Base-by-base conservation (phyloP, 2,113 vertebrate species). In the human region DNA sequence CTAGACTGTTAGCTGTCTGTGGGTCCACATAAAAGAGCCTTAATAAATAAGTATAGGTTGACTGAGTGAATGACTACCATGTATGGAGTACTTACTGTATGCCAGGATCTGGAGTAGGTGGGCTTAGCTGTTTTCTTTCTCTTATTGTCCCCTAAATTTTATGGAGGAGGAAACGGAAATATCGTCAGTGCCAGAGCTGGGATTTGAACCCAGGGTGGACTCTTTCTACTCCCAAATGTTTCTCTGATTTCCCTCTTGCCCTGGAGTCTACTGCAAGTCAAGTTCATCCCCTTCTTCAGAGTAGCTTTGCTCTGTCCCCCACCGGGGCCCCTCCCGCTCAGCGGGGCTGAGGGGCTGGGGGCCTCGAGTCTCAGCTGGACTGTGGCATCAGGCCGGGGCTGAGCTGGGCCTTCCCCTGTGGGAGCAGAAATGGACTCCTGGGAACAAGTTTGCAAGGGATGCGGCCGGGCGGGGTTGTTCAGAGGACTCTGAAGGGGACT, bases 21-120 rank as follows among this genome's bases (percentile, higher is more conserved):
- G 92, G 30, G 43, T 57, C 14, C 73, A 2, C 43, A 30, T 17
- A 40, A 61, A 57, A 43, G 25, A 50, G 32, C 72, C 50, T 96
- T 89, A 45, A 82, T 38, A 83, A 88, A 80, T 61, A 52, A 43
- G 61, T 27, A 27, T 35, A 16, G 23, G 30, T 35, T 57, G 30
- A 35, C 55, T 57, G 45, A 66, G 45, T 35, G 68, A 75, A 8
- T 86, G 82, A 52, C 68, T 86, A 18, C 50, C 4, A 38, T 38
- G 81, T 35, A 9, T 22, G 35, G 91, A 70, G n/a, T n/a, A 38
- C 70, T 76, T 76, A 64, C 8, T 6, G 38, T 40, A 7, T 30
- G 84, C 64, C 68, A 2, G 81, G 92, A 50, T 27, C 86, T 93
- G 89, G 57, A 57, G 59, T n/a, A 55, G 70, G 84, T 35, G 48